phyloP scores from a whole-genome alignment of 1,140 invertebrate species.

The Papilio glaucus region DNA sequence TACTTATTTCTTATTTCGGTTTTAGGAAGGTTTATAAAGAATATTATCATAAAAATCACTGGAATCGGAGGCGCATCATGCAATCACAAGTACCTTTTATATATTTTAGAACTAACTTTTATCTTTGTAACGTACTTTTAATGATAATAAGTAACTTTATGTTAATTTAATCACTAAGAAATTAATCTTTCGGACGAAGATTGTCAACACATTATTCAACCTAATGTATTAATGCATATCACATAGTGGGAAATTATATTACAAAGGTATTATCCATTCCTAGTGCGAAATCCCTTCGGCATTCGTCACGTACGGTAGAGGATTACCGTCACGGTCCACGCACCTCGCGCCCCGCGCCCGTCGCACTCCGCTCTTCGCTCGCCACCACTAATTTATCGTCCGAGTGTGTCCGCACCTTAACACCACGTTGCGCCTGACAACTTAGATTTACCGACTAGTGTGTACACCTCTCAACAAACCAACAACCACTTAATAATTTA shows the following conservation, averaged over 20 bases:
- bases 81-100: too few relatives aligned
- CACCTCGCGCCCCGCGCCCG: constrained; percentile 34
- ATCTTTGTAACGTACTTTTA: too few relatives aligned
- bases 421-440: constrained; percentile 35
- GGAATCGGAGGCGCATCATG: too few relatives aligned
- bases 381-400: constrained; percentile 51
- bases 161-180: too few relatives aligned
- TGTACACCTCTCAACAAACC: constrained; percentile 43
- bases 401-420: constrained; percentile 59
- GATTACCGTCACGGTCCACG: constrained; percentile 40
- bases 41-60: too few relatives aligned
- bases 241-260: constrained; percentile 24
- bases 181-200: too few relatives aligned
- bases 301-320: constrained; percentile 41
- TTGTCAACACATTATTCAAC: neutral
- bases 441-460: constrained; percentile 54
- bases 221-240: constrained; percentile 1
- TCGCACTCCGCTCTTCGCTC: constrained; percentile 33
- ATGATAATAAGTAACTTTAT: too few relatives aligned
- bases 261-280: constrained; percentile 25
- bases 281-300: constrained; percentile 39
- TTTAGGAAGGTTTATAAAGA: too few relatives aligned
- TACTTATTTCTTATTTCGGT: too few relatives aligned
- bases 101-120: too few relatives aligned
- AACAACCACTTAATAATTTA: constrained; percentile 25